These are phyloP conservation scores for Cremastinae sp. DNA, from an alignment of 2,888 invertebrate genomes.

Conservation along the genomic window DNA sequence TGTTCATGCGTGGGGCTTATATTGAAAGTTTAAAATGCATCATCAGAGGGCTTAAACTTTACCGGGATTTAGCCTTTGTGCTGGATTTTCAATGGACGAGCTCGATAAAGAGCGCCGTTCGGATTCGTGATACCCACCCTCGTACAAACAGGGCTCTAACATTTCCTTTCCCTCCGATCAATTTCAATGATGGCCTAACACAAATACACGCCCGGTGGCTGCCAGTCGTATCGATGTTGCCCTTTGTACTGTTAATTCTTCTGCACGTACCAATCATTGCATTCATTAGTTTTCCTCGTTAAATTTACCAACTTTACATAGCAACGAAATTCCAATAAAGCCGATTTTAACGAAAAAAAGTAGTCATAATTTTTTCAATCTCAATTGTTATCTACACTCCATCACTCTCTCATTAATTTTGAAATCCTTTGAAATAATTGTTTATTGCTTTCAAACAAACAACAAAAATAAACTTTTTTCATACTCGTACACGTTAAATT, in stretches of 20 bases:
- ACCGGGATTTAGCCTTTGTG: conserved; percentile 24
- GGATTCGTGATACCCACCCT: conserved; percentile 9
- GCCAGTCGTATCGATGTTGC: conserved; percentile 21
- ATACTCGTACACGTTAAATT: too few relatives aligned
- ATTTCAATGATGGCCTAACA: conserved; percentile 31
- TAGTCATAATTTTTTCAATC: not conserved
- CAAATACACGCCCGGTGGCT: not conserved
- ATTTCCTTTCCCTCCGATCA: conserved; percentile 27
- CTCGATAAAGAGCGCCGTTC: conserved; percentile 24
- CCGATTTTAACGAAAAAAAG: not conserved
- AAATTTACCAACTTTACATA: not conserved
- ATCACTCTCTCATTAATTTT: not conserved
- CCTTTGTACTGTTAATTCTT: conserved; percentile 14
- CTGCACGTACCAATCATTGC: conserved; percentile 8
- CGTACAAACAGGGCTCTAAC: conserved; percentile 18
- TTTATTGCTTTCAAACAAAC: too few relatives aligned
- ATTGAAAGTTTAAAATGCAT: conserved; percentile 20
- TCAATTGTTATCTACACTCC: conserved; percentile 2
- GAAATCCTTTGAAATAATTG: not conserved
- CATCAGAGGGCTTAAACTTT: conserved; percentile 21
- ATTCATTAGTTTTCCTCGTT: conserved; percentile 2
- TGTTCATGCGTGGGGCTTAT: not conserved
- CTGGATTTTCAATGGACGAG: conserved; percentile 18
- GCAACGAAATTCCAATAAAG: conserved; percentile 2
- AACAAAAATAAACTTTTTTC: too few relatives aligned